phyloP scores from a whole-genome alignment of 2,113 vertebrate genomes.

The Chamaea fasciata region DNA sequence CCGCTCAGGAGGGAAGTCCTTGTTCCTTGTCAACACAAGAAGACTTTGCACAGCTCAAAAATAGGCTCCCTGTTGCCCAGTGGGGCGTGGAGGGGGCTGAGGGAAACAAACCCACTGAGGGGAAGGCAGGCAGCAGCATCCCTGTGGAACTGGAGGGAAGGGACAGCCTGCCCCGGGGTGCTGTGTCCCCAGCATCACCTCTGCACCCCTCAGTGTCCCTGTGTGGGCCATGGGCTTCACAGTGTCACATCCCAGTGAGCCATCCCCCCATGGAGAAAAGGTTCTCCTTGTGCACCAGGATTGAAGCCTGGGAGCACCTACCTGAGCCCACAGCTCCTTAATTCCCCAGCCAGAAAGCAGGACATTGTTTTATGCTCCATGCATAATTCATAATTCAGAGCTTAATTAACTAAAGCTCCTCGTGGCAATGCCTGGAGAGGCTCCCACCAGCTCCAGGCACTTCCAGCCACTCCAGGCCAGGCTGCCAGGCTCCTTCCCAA shows the following conservation, averaged over 20 bases:
- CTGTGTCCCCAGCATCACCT: not conserved
- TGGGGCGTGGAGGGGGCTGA: not conserved
- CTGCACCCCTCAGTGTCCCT: not conserved
- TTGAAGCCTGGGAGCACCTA: not conserved
- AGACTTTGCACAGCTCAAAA: constrained; percentile 26
- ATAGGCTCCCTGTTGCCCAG: not conserved
- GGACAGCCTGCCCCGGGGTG: not conserved
- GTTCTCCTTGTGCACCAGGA: not conserved
- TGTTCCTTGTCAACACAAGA: constrained; percentile 39
- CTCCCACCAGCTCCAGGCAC: not conserved
- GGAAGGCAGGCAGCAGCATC: not conserved
- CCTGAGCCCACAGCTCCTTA: not conserved
- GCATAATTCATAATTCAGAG: not conserved
- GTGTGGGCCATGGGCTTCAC: accelerated
- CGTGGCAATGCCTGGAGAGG: not conserved
- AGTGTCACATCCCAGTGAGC: not conserved
- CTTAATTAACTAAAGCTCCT: not conserved
- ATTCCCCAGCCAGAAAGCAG: not conserved
- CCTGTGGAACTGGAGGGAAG: accelerated
- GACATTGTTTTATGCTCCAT: not conserved
- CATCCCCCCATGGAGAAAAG: accelerated
- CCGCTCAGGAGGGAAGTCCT: constrained; percentile 44
- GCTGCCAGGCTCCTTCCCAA: not conserved
- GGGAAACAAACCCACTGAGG: not conserved
- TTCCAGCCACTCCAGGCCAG: not conserved